Conservation (phyloP, 2,888 invertebrate species). For the Nomada lathburiana region DNA sequence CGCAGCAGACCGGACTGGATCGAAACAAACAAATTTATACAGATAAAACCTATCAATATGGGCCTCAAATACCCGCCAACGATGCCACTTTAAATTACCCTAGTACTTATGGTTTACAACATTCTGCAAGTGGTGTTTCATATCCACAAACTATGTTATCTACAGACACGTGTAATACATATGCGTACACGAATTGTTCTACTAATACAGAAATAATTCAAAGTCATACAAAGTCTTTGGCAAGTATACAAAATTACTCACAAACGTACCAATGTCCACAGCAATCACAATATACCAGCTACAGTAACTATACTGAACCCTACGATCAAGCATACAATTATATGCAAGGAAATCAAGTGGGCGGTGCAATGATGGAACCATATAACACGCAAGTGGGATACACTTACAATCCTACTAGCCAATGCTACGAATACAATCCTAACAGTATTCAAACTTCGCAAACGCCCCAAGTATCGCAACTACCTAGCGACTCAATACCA, state of each 20-base stretch:
- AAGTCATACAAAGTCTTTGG: constrained; percentile 77
- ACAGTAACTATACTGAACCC: constrained; percentile 68
- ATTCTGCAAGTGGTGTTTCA: constrained; percentile 66
- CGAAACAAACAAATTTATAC: constrained; percentile 64
- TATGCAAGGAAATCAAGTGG: constrained; percentile 43
- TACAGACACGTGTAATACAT: constrained; percentile 49
- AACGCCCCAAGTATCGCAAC: constrained; percentile 45
- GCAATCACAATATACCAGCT: constrained; percentile 67
- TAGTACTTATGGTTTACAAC: constrained; percentile 73
- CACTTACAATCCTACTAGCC: constrained; percentile 85
- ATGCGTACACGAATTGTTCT: constrained; percentile 50
- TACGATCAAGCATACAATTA: constrained; percentile 70
- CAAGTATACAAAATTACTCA: constrained; percentile 69
- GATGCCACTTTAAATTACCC: constrained; percentile 66
- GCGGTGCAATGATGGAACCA: constrained; percentile 66
- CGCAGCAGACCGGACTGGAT: constrained; percentile 52
- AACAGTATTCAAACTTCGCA: constrained; percentile 85
- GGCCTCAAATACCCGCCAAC: constrained; percentile 56
- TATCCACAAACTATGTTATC: constrained; percentile 80
- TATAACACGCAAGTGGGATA: constrained; percentile 88
- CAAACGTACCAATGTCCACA: constrained; percentile 73
- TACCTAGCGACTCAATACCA: constrained; percentile 3
- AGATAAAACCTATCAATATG: constrained; percentile 58
- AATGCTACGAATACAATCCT: constrained; percentile 87
- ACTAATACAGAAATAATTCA: constrained; percentile 78